Evolutionary conservation across 2,113 vertebrate species (phyloP).

Genomic region (Percina caprodes): DNA sequence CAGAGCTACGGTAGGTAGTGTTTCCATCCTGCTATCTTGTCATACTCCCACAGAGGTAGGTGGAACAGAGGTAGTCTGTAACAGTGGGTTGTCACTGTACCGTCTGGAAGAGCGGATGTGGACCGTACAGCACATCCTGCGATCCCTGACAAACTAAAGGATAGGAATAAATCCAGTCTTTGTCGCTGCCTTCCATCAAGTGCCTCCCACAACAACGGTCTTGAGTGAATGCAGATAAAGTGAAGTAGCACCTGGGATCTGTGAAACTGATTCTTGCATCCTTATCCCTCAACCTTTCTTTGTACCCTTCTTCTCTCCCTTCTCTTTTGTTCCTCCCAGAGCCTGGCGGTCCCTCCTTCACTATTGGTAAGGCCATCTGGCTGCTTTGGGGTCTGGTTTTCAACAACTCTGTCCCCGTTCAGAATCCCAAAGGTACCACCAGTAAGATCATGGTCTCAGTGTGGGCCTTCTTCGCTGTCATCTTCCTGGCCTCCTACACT

Average conservation of each 20-base stretch:
- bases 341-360: conserved; percentile 98
- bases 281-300: conserved; percentile 15
- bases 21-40: conserved; percentile 62
- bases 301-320: neutral
- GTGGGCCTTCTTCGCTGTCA: conserved; percentile 99
- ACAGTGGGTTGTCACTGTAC: conserved; percentile 61
- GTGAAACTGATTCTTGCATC: conserved; percentile 15
- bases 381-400: conserved; percentile 99
- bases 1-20: conserved; percentile 51
- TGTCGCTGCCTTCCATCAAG: conserved; percentile 46
- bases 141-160: conserved; percentile 48
- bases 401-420: conserved; percentile 99
- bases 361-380: conserved; percentile 99
- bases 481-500: conserved; percentile 99
- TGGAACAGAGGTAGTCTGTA: conserved; percentile 55
- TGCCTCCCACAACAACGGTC: neutral
- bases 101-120: conserved; percentile 26
- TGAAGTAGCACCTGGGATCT: conserved; percentile 16
- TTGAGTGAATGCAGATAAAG: conserved; percentile 45
- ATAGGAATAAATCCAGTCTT: conserved; percentile 39
- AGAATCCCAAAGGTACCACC: conserved; percentile 99
- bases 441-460: conserved; percentile 99
- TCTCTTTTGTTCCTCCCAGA: conserved; percentile 80
- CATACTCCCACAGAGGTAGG: conserved; percentile 54
- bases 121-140: conserved; percentile 20